Base-by-base conservation (phyloP, 2,797 vertebrate species). In the Poecile montanus region DNA sequence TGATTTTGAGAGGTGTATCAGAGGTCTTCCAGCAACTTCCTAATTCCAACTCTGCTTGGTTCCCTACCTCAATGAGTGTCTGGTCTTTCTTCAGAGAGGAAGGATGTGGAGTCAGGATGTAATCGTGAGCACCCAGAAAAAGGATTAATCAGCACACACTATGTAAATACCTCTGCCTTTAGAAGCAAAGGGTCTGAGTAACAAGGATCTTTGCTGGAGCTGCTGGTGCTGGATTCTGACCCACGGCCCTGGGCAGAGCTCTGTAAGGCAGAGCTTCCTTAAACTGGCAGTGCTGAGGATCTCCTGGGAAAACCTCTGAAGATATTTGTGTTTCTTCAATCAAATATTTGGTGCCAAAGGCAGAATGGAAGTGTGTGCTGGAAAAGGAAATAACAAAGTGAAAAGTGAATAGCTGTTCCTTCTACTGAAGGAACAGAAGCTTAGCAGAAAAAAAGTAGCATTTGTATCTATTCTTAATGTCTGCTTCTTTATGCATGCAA, bases 211-310 rank as follows among this genome's bases (percentile, higher is more conserved):
- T 22, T n/a, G 23, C 58, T 40, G 56, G 36, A 76, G 47, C 20
- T 65, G 36, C 50, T 42, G 23, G 10, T 71, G 53, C 34, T 71
- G 67, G 26, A 15, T 14, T 88, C 38, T 84, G 81, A 60, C 20
- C 25, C 20, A 7, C 0, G 1, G 47, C 27, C 30, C 18, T 16
- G 54, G 18, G 32, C 0, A 0, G 36, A 62, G 17, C 23, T 73
- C 57, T 5, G 0, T 42, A 23, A 71, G 47, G 40, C 19, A 62
- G 38, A 51, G 20, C 18, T 73, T 75, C 66, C 70, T 78, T 67
- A 48, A 62, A 40, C 17, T 45, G 16, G 3, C 32, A 25, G 30
- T 5, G 16, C 25, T 45, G 57, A 75, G 16, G 29, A 53, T 40
- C 29, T 85, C 44, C 51, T 62, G 56, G 63, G 71, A 73, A 86